A percentile compares a stretch with the other conserved stretches of the same genome.
Conservation (phyloP, 92 coral and sea anemone species). For the Palythoa heliodiscus region DNA sequence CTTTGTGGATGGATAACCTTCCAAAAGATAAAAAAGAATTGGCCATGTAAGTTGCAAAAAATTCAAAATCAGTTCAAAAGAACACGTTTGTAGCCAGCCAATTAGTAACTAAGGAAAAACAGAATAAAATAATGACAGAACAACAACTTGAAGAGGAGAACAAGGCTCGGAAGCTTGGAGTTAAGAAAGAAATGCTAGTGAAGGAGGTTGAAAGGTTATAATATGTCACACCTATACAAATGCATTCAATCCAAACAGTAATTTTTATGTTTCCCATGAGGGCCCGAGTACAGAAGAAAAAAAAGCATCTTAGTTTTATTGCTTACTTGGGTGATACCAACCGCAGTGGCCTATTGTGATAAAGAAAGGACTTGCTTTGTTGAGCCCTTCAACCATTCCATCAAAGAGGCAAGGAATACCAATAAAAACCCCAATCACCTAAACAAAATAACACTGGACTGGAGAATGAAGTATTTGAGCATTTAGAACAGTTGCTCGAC, state of each 20-base stretch:
- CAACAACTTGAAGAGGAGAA: conserved; percentile 21
- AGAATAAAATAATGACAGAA: conserved; percentile 27
- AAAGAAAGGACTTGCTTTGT: not conserved
- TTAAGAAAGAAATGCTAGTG: conserved; percentile 40
- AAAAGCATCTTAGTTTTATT: too few species aligned
- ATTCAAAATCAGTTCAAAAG: conserved; percentile 35
- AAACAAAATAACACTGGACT: not conserved
- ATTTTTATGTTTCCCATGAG: too few species aligned
- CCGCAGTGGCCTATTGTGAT: too few species aligned
- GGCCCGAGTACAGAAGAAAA: too few species aligned
- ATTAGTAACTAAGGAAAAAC: conserved; percentile 8
- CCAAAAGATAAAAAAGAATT: conserved; percentile 31
- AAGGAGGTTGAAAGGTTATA: conserved; percentile 27
- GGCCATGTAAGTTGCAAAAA: conserved; percentile 28
- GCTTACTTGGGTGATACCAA: too few species aligned
- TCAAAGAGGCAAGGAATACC: not conserved
- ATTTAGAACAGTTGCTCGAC: not conserved
- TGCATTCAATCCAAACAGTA: too few species aligned
- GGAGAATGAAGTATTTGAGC: not conserved
- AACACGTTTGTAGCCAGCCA: conserved; percentile 33
- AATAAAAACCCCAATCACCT: not conserved
- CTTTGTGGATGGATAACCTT: conserved; percentile 32
- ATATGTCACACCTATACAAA: too few species aligned
- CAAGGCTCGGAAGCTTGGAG: conserved; percentile 39
- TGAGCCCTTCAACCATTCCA: not conserved